These are phyloP conservation scores for Drosophila athabasca DNA, from an alignment of 1,140 invertebrate species.

Conservation along the genomic window DNA sequence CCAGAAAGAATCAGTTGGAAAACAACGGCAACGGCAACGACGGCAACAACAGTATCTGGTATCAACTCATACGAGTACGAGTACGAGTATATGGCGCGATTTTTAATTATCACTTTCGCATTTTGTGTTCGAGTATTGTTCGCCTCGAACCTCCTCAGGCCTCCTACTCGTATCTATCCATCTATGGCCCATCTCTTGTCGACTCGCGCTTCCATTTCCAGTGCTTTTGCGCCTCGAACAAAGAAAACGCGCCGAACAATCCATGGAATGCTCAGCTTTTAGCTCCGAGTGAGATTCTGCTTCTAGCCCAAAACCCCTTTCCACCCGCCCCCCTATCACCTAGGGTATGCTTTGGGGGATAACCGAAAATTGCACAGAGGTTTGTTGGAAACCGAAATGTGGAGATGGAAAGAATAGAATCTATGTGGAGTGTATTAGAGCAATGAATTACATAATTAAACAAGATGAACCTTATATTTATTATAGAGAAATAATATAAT, in stretches of 20 bases:
- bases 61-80: constrained; percentile 40
- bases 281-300: constrained; percentile 35
- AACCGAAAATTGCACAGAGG: background rate
- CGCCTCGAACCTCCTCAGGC: constrained; percentile 15
- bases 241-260: constrained; percentile 55
- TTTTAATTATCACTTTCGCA: constrained; percentile 81
- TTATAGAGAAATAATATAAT: too few relatives aligned
- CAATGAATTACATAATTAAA: too few relatives aligned
- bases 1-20: constrained; percentile 9
- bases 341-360: constrained; percentile 24
- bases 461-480: too few relatives aligned
- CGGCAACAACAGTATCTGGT: constrained; percentile 37
- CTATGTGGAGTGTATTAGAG: too few relatives aligned
- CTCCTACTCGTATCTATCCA: constrained; percentile 20
- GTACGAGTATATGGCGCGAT: constrained; percentile 66
- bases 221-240: constrained; percentile 65
- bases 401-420: too few relatives aligned
- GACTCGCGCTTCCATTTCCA: constrained; percentile 51
- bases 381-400: too few relatives aligned
- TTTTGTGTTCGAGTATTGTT: constrained; percentile 45
- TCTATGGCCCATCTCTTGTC: constrained; percentile 24
- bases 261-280: constrained; percentile 71
- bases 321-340: background rate
- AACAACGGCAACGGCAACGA: constrained; percentile 21
- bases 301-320: background rate